Evolutionary conservation across 1,140 invertebrate species (phyloP).

Genomic region (Nylanderia fulva): DNA sequence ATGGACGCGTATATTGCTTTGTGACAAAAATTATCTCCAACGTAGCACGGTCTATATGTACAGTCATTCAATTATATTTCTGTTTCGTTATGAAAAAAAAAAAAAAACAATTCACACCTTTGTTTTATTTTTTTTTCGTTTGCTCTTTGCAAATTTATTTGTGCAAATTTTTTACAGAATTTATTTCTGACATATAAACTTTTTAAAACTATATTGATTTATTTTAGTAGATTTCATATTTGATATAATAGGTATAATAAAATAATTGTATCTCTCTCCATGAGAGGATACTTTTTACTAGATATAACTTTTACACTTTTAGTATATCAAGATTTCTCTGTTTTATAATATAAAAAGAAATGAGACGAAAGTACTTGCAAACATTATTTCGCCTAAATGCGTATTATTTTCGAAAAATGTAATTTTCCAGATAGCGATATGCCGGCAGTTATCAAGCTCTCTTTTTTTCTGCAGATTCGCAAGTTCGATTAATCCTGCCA

Average conservation of each 20-base stretch:
- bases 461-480: constrained; percentile 1
- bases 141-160: constrained; percentile 1
- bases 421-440: background rate
- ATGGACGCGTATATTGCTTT: background rate
- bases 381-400: constrained; percentile 7
- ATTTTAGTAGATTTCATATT: constrained; percentile 28
- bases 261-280: background rate
- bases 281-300: background rate
- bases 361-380: constrained; percentile 1
- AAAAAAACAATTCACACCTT: background rate
- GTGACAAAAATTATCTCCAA: background rate
- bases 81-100: background rate
- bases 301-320: constrained; percentile 18
- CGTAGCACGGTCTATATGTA: background rate
- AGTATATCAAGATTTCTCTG: background rate
- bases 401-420: background rate
- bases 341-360: background rate
- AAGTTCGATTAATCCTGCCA: constrained; percentile 61
- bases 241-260: background rate
- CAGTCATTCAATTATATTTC: background rate
- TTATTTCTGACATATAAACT: constrained; percentile 31
- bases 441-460: too few relatives aligned
- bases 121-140: background rate
- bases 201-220: constrained; percentile 25
- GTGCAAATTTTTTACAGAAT: constrained; percentile 18